These are phyloP conservation scores for Stegodyphus mimosarum DNA, from an alignment of 1,140 invertebrate genomes.

Conservation along the genomic window DNA sequence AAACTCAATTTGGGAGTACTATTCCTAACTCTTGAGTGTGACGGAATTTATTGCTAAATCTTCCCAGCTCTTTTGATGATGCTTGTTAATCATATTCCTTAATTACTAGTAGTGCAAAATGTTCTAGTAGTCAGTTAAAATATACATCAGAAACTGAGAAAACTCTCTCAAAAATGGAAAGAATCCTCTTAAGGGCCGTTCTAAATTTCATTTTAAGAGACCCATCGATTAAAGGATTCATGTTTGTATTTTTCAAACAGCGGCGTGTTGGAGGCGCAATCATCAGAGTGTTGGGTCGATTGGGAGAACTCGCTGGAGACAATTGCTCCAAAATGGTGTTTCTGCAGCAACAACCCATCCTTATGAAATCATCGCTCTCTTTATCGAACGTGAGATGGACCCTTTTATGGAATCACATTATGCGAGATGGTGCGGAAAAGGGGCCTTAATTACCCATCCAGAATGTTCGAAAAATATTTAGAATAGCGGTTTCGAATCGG, in stretches of 20 bases:
- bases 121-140: background rate
- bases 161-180: background rate
- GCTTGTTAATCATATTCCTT: slow-evolving; percentile 7
- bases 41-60: too few relatives aligned
- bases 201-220: slow-evolving; percentile 26
- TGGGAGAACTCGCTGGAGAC: background rate
- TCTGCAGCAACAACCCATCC: background rate
- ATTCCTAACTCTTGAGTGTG: too few relatives aligned
- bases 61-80: background rate
- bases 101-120: slow-evolving; percentile 1
- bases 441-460: slow-evolving; percentile 27
- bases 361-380: background rate
- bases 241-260: slow-evolving; percentile 14
- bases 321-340: slow-evolving; percentile 10
- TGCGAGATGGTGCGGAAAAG: slow-evolving; percentile 23
- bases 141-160: background rate
- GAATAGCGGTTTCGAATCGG: slow-evolving; percentile 9
- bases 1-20: too few relatives aligned
- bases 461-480: slow-evolving; percentile 29
- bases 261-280: background rate
- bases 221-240: slow-evolving; percentile 17
- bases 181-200: background rate
- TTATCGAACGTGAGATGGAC: background rate
- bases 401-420: slow-evolving; percentile 45
- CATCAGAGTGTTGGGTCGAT: slow-evolving; percentile 17